phyloP scores from a whole-genome alignment of 2,797 vertebrate species.

The Pitangus sulphuratus region DNA sequence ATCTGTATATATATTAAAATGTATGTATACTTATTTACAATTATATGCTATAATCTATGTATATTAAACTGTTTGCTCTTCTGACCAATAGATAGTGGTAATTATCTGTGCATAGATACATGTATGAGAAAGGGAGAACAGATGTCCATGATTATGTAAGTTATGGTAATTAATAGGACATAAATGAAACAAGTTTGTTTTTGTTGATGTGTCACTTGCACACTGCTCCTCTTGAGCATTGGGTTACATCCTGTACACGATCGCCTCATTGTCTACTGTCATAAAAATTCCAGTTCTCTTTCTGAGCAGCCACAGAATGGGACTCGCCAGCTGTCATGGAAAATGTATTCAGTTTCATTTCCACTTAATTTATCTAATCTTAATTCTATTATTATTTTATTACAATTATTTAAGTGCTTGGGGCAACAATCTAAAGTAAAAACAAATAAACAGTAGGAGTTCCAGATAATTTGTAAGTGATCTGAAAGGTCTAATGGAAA shows the following conservation, averaged over 20 bases:
- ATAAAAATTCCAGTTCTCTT: constrained; percentile 80
- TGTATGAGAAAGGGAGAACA: constrained; percentile 75
- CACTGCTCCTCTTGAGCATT: constrained; percentile 82
- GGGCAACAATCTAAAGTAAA: constrained; percentile 85
- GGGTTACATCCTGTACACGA: constrained; percentile 84
- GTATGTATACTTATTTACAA: accelerated
- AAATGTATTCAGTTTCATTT: constrained; percentile 87
- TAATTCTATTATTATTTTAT: constrained; percentile 86
- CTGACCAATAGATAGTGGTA: not conserved
- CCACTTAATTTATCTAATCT: constrained; percentile 89
- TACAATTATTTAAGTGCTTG: constrained; percentile 88
- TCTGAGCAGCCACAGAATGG: constrained; percentile 79
- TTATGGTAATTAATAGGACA: constrained; percentile 83
- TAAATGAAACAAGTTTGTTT: constrained; percentile 86
- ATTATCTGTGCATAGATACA: constrained; percentile 14
- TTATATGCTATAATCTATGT: not conserved
- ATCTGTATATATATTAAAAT: not conserved
- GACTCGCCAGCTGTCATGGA: constrained; percentile 88
- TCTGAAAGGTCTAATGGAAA: constrained; percentile 83
- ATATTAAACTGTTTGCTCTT: not conserved
- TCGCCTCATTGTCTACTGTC: constrained; percentile 86
- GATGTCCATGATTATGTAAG: constrained; percentile 85
- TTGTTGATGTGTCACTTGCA: constrained; percentile 93
- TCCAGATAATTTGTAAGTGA: constrained; percentile 84
- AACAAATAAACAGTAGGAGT: constrained; percentile 87